phyloP scores from a whole-genome alignment of 2,797 vertebrate species.

The Helostoma temminkii region DNA sequence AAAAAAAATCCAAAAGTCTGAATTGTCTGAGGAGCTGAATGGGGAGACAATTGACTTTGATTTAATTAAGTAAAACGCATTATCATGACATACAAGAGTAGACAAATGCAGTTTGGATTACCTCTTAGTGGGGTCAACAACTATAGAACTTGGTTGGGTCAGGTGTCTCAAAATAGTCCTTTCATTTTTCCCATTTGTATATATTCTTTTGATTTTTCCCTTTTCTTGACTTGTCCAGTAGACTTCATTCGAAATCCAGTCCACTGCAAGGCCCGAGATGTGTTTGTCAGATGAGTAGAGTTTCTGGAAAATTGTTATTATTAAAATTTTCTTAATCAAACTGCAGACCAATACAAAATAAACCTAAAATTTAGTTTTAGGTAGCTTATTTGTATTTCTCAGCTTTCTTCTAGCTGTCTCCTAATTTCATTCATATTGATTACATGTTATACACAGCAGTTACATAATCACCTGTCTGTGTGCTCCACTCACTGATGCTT shows the following conservation, averaged over 20 bases:
- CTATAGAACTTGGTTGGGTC: constrained; percentile 84
- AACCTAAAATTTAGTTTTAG: too few relatives aligned
- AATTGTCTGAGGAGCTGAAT: constrained; percentile 2
- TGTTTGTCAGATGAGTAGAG: constrained; percentile 86
- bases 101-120: constrained; percentile 68
- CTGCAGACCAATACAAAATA: not conserved
- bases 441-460: too few relatives aligned
- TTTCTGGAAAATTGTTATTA: constrained; percentile 79
- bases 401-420: too few relatives aligned
- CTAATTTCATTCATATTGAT: too few relatives aligned
- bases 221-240: constrained; percentile 89
- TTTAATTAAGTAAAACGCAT: too few relatives aligned
- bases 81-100: not conserved
- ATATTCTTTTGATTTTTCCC: constrained; percentile 88
- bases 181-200: constrained; percentile 86
- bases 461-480: constrained; percentile 85
- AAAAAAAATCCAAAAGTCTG: constrained; percentile 28
- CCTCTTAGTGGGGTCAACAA: constrained; percentile 89
- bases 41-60: too few relatives aligned
- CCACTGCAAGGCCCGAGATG: constrained; percentile 90
- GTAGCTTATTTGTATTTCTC: too few relatives aligned
- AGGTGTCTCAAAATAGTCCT: constrained; percentile 84
- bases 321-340: not conserved
- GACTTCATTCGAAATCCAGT: constrained; percentile 89
- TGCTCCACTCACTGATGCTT: constrained; percentile 85